Conservation (phyloP, 2,113 vertebrate genomes). For the Archilochus colubris region DNA sequence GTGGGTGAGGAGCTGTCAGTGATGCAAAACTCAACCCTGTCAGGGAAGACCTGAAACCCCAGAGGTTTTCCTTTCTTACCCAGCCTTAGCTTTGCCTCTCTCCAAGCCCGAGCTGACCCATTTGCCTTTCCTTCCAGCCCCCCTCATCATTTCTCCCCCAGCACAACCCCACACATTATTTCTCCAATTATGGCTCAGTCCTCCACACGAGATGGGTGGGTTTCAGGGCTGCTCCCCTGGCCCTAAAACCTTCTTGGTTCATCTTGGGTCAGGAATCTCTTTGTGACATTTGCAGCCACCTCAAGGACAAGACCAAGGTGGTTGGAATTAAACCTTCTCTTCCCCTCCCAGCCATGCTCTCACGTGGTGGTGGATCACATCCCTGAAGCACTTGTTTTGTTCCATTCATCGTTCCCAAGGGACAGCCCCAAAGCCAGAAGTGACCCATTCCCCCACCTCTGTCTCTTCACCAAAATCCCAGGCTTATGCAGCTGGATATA, state of each 20-base stretch:
- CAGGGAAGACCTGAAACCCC: neutral
- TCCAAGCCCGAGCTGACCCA: neutral
- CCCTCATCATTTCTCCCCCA: neutral
- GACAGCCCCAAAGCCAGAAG: neutral
- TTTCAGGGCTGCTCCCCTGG: neutral
- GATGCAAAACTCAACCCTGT: neutral
- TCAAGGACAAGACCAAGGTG: neutral
- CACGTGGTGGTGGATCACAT: accelerated
- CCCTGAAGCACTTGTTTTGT: neutral
- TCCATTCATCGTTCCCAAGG: neutral
- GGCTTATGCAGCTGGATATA: neutral
- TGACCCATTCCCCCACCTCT: neutral
- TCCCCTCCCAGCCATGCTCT: neutral
- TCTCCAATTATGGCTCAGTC: neutral
- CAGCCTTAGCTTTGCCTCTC: neutral
- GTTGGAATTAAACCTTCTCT: neutral
- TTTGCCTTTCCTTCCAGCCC: neutral
- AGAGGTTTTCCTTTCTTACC: neutral
- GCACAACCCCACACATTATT: neutral
- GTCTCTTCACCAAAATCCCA: neutral
- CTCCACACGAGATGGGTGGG: neutral
- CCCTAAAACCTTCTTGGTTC: neutral
- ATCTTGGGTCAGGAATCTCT: neutral
- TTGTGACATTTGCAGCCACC: neutral
- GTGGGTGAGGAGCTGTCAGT: neutral